A percentile compares a stretch with the other conserved stretches of the same genome.
Conservation (phyloP, 2,797 vertebrate genomes). For the Myiotriccus ornatus region DNA sequence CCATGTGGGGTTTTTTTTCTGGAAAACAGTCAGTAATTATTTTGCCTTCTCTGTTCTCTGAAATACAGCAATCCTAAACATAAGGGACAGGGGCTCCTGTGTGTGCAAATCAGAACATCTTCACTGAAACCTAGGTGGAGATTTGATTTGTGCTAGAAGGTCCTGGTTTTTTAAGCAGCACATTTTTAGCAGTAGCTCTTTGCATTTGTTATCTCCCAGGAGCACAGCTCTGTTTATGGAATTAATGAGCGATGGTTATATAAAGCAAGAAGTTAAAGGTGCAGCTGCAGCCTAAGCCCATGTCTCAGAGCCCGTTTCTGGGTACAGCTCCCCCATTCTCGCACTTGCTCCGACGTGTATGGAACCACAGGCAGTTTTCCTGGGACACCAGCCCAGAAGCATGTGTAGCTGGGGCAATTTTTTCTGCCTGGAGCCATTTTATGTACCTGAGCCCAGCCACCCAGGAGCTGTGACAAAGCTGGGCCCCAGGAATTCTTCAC, state of each 20-base stretch:
- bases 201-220: background rate
- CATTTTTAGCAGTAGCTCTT: background rate
- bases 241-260: background rate
- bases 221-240: background rate
- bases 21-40: background rate
- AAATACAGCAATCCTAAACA: background rate
- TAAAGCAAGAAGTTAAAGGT: background rate
- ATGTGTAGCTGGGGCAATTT: background rate
- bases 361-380: background rate
- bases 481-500: background rate
- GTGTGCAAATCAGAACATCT: background rate
- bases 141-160: background rate
- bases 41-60: background rate
- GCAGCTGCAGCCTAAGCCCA: background rate
- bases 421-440: background rate
- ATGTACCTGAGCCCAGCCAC: background rate
- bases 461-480: background rate
- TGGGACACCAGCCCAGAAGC: background rate
- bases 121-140: background rate
- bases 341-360: rapidly evolving
- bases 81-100: background rate
- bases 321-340: background rate
- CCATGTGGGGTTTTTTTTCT: background rate
- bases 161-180: background rate
- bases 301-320: background rate